These are phyloP conservation scores for Leptarthrus brevirostris DNA, from an alignment of 2,888 invertebrate species.

Conservation along the genomic window DNA sequence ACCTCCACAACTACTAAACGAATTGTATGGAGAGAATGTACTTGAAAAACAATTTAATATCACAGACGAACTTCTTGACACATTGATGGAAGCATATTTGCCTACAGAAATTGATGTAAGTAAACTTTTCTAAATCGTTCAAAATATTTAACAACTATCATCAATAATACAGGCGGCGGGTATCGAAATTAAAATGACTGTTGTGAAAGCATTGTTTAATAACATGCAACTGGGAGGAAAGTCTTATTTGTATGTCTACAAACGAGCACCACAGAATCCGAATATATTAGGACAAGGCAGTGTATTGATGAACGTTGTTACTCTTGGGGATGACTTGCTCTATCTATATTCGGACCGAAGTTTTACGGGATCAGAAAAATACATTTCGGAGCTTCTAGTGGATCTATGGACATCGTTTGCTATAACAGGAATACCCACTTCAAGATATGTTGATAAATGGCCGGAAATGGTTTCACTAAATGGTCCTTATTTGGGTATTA, in stretches of 20 bases:
- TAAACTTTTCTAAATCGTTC: background rate
- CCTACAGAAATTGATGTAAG: background rate
- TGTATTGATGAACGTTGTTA: constrained; percentile 60
- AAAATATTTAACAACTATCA: background rate
- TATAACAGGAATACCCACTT: constrained; percentile 50
- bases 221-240: background rate
- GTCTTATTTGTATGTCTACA: constrained; percentile 64
- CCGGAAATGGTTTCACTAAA: constrained; percentile 16
- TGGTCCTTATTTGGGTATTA: constrained; percentile 55
- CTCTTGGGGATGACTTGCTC: constrained; percentile 69
- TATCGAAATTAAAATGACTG: background rate
- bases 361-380: constrained; percentile 57
- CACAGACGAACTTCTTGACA: background rate
- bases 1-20: no score
- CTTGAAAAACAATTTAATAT: background rate
- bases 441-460: constrained; percentile 39
- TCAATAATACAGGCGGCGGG: background rate
- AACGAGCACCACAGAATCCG: constrained; percentile 59
- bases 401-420: constrained; percentile 57
- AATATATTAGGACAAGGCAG: constrained; percentile 54
- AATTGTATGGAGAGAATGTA: background rate
- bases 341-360: constrained; percentile 63
- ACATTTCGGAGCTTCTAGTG: constrained; percentile 63
- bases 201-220: background rate
- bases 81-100: background rate